These are phyloP conservation scores for Diarsia dahlii DNA, from an alignment of 2,888 invertebrate genomes.

Conservation along the genomic window DNA sequence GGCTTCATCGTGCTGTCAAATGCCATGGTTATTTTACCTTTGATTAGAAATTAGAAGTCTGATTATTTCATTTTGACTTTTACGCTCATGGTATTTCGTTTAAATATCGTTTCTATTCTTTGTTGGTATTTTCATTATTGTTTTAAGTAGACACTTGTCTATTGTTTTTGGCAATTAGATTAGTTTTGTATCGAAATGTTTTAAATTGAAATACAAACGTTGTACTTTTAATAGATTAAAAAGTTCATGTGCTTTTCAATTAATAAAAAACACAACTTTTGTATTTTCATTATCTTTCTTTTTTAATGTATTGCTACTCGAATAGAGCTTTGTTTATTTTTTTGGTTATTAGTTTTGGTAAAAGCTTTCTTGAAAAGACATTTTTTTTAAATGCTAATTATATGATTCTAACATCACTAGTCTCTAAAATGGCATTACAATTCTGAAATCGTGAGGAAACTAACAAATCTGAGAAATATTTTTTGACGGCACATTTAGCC, in stretches of 20 bases:
- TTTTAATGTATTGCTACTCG: not conserved
- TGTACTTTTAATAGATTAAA: not conserved
- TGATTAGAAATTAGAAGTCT: not conserved
- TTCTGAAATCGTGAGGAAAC: too few species aligned
- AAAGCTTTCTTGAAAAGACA: not conserved
- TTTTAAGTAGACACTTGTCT: not conserved
- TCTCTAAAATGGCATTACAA: not conserved
- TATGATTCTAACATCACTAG: not conserved
- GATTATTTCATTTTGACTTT: not conserved
- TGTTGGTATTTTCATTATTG: not conserved
- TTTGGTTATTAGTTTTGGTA: not conserved
- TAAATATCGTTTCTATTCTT: not conserved
- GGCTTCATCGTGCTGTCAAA: conserved; percentile 9
- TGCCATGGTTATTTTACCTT: conserved; percentile 1
- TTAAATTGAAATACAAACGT: not conserved
- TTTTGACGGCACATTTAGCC: too few species aligned
- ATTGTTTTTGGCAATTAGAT: not conserved
- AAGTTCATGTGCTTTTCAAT: conserved; percentile 5
- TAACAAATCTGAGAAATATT: too few species aligned
- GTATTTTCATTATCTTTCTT: not conserved
- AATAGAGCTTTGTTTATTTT: not conserved
- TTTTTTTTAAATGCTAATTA: not conserved
- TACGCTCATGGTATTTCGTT: not conserved
- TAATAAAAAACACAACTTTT: not conserved
- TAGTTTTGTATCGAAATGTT: not conserved